These are phyloP conservation scores for Ametastegia equiseti DNA, from an alignment of 2,888 invertebrate genomes.

Conservation along the genomic window DNA sequence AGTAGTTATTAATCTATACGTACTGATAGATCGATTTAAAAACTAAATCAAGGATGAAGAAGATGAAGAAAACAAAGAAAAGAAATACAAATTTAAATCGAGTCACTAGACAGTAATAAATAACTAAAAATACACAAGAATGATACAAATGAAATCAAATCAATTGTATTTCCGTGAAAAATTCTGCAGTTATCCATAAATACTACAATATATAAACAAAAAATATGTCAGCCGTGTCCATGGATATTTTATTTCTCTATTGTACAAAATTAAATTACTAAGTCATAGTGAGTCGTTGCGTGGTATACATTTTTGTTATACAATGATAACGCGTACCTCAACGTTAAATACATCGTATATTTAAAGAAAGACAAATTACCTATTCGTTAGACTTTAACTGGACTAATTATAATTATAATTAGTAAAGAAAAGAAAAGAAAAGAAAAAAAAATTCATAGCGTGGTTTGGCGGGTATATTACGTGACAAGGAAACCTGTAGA, in stretches of 20 bases:
- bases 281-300: not conserved
- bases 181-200: not conserved
- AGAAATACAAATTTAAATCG: not conserved
- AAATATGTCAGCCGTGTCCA: not conserved
- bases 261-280: slow-evolving; percentile 1
- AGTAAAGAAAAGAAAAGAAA: slow-evolving; percentile 6
- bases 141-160: not conserved
- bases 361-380: not conserved
- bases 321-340: not conserved
- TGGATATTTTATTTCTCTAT: slow-evolving; percentile 28
- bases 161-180: slow-evolving; percentile 14
- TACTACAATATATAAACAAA: slow-evolving; percentile 1
- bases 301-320: slow-evolving; percentile 12
- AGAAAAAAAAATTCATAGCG: not conserved
- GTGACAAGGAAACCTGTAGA: not conserved
- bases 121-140: not conserved
- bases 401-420: slow-evolving; percentile 2
- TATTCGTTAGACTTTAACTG: not conserved
- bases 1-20: slow-evolving; percentile 30
- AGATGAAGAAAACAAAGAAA: not conserved
- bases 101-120: not conserved
- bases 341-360: slow-evolving; percentile 25
- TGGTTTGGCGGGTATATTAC: slow-evolving; percentile 35
- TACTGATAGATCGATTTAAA: slow-evolving; percentile 30
- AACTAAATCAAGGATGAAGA: not conserved